phyloP scores from a whole-genome alignment of 2,888 invertebrate genomes.

The Acrobasis consociella region DNA sequence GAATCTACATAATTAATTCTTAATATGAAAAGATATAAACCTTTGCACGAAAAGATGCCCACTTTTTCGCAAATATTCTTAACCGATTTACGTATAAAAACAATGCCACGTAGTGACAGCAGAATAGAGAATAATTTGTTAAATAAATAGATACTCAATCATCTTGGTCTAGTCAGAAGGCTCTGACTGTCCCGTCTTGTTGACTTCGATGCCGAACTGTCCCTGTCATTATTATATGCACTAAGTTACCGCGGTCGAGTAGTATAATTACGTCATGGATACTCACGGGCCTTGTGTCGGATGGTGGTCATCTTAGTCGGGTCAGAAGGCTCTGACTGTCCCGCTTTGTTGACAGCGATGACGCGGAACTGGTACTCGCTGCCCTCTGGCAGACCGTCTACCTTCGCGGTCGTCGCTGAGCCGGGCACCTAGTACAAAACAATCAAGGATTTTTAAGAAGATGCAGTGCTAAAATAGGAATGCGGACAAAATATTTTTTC shows the following conservation, averaged over 20 bases:
- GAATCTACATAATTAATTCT: no score
- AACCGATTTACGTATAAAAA: no score
- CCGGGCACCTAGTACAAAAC: constrained; percentile 83
- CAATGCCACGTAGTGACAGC: no score
- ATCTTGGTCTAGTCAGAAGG: constrained; percentile 92
- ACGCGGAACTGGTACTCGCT: constrained; percentile 96
- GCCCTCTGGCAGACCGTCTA: constrained; percentile 93
- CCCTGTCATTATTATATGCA: constrained; percentile 83
- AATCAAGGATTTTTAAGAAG: no score
- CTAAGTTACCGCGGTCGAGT: no score
- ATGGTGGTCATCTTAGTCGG: constrained; percentile 94
- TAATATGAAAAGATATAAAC: no score
- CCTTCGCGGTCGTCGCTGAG: constrained; percentile 87
- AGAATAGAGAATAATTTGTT: no score
- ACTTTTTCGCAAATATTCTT: no score
- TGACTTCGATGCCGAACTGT: constrained; percentile 95
- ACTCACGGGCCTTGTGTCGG: constrained; percentile 93
- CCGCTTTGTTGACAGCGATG: constrained; percentile 96
- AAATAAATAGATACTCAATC: no score
- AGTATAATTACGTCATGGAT: constrained; percentile 4
- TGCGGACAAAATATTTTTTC: no score
- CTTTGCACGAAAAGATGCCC: no score
- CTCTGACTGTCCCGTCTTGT: constrained; percentile 95
- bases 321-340: constrained; percentile 94
- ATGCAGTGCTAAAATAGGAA: no score